Conservation (phyloP, 2,888 invertebrate species). For the Lobophora halterata region DNA sequence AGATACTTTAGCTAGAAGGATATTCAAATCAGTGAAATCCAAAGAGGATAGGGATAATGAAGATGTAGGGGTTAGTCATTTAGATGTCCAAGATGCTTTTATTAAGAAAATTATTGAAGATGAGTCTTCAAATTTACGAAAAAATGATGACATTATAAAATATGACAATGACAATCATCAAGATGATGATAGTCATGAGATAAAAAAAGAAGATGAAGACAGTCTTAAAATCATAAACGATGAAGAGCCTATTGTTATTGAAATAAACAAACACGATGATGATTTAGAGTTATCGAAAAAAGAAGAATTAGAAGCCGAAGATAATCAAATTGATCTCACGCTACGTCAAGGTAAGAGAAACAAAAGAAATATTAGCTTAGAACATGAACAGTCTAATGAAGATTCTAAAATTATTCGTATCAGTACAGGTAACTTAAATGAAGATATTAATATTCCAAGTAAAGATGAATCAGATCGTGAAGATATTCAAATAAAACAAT, state of each 20-base stretch:
- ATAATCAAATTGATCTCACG: conserved; percentile 7
- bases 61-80: conserved; percentile 46
- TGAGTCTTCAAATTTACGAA: conserved; percentile 44
- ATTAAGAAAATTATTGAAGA: conserved; percentile 52
- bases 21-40: conserved; percentile 47
- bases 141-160: conserved; percentile 19
- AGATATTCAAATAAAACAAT: conserved; percentile 31
- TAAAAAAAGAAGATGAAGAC: background rate
- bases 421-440: conserved; percentile 2
- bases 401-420: conserved; percentile 15
- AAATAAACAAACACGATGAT: no score
- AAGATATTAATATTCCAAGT: background rate
- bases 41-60: conserved; percentile 32
- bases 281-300: no score
- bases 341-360: conserved; percentile 9
- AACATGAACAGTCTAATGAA: background rate
- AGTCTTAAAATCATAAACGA: no score
- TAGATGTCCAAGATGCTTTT: conserved; percentile 49
- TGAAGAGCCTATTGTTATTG: no score
- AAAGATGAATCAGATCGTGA: conserved; percentile 9
- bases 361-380: conserved; percentile 13
- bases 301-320: no score
- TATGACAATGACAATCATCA: background rate
- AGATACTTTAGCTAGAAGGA: conserved; percentile 56
- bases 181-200: background rate